Evolutionary conservation across 2,797 vertebrate species (phyloP).

Genomic region (Megaceryle alcyon): DNA sequence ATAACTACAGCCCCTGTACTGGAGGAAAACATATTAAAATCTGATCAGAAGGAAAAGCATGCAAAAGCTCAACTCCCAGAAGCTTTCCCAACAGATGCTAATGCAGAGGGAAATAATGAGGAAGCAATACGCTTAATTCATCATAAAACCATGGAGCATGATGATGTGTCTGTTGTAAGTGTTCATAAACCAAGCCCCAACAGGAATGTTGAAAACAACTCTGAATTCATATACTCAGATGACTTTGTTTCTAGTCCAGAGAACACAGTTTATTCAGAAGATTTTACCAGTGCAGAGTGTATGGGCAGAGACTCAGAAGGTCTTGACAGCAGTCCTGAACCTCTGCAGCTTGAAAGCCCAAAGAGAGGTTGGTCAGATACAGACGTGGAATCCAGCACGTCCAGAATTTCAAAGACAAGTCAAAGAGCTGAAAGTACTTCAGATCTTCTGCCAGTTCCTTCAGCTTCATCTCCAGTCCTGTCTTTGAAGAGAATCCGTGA

Average conservation of each 20-base stretch:
- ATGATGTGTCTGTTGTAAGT: not conserved
- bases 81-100: constrained; percentile 43
- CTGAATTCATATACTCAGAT: constrained; percentile 72
- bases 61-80: constrained; percentile 45
- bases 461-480: constrained; percentile 78
- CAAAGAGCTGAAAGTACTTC: constrained; percentile 33
- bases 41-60: not conserved
- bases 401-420: constrained; percentile 68
- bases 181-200: constrained; percentile 37
- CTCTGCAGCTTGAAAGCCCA: constrained; percentile 37
- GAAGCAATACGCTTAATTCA: not conserved
- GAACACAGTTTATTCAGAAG: constrained; percentile 81
- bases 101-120: constrained; percentile 34
- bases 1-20: not conserved
- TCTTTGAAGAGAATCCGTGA: constrained; percentile 70
- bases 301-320: constrained; percentile 70
- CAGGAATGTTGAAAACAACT: constrained; percentile 52
- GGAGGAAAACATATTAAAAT: not conserved
- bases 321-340: constrained; percentile 72
- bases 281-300: constrained; percentile 83
- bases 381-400: constrained; percentile 43
- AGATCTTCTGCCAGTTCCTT: constrained; percentile 79
- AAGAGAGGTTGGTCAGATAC: constrained; percentile 19
- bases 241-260: constrained; percentile 72
- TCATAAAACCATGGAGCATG: not conserved